Evolutionary conservation across 1,140 invertebrate genomes (phyloP).

Genomic region (Zaprionus tsacasi): DNA sequence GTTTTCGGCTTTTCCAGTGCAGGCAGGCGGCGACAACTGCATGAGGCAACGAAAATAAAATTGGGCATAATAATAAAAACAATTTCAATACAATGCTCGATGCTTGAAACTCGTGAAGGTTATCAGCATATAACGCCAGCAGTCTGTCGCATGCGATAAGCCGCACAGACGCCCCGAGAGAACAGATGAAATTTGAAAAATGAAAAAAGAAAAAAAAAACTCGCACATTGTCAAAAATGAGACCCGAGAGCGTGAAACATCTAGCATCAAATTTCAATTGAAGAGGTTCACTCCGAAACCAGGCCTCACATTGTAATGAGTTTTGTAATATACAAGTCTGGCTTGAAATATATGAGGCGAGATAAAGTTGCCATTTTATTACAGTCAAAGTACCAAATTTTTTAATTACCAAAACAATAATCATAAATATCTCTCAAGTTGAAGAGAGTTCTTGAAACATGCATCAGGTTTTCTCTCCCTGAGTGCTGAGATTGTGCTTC

Average conservation of each 20-base stretch:
- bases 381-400: background rate
- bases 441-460: background rate
- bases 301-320: conserved; percentile 7
- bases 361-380: conserved; percentile 33
- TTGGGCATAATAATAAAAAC: conserved; percentile 20
- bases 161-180: conserved; percentile 1
- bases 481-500: background rate
- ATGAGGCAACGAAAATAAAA: background rate
- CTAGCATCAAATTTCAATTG: conserved; percentile 64
- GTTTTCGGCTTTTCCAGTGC: conserved; percentile 4
- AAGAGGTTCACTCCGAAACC: conserved; percentile 51
- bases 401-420: background rate
- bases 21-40: conserved; percentile 11
- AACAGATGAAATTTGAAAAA: background rate
- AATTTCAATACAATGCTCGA: conserved; percentile 48
- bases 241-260: conserved; percentile 28
- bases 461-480: background rate
- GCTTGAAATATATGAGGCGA: conserved; percentile 1
- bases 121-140: conserved; percentile 47
- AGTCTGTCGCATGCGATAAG: conserved; percentile 44
- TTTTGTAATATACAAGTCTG: conserved; percentile 3
- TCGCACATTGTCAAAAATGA: conserved; percentile 22
- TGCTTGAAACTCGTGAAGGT: conserved; percentile 55
- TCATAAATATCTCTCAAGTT: background rate
- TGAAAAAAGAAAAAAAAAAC: background rate